Conservation (phyloP, 2,797 vertebrate species). For the Hypotaenidia okinawae region DNA sequence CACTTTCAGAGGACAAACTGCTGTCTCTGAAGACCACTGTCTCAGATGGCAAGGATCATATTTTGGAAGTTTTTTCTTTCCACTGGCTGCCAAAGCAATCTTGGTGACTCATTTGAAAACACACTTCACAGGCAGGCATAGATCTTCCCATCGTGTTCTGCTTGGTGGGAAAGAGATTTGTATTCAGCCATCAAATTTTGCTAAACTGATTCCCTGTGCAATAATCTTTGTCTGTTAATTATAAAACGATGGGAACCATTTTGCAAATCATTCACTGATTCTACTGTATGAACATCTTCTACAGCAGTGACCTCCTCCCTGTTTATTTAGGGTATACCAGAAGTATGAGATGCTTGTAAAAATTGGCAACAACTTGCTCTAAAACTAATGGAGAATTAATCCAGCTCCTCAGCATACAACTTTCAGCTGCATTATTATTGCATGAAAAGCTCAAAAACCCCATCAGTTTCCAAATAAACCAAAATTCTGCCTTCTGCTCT, state of each 20-base stretch:
- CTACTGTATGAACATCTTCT: background rate
- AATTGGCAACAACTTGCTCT: background rate
- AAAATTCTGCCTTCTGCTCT: background rate
- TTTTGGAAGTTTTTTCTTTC: background rate
- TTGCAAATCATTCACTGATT: background rate
- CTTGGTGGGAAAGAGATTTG: background rate
- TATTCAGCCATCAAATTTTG: background rate
- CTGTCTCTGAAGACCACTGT: background rate
- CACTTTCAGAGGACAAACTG: background rate
- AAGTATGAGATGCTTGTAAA: background rate
- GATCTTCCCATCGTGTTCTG: background rate
- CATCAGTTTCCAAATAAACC: background rate
- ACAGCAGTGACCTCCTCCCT: background rate
- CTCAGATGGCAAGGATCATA: background rate
- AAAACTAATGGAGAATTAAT: background rate
- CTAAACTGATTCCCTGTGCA: background rate
- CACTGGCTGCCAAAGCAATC: background rate
- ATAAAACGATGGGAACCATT: background rate
- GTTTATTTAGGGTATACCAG: background rate
- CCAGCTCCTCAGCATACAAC: background rate
- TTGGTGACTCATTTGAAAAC: background rate
- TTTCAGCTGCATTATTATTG: background rate
- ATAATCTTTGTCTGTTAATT: background rate
- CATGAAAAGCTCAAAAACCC: rapidly evolving
- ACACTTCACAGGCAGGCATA: background rate